Base-by-base conservation (phyloP, 1,140 invertebrate genomes). In the Antheraea pernyi region DNA sequence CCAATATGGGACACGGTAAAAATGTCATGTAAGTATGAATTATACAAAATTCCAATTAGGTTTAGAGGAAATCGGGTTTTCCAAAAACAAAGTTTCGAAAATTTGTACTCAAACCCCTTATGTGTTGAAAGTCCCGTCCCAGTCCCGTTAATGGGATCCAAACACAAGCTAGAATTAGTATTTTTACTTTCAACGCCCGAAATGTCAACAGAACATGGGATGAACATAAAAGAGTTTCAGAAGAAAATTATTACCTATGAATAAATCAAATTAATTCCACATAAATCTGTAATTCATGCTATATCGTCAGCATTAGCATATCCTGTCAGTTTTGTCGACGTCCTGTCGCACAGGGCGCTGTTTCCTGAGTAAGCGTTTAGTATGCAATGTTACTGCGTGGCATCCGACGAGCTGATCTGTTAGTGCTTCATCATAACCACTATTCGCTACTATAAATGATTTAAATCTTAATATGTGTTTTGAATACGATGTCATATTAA, bases 281-380 rank as follows among this genome's bases (percentile, higher is more conserved):
- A 53, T 53, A 53, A 53, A 53, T 53, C 5, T 53, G 46, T 7
- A 53, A 53, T 53, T 13, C 16, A 53, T n/a, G 46, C 0, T 16
- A 53, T 6, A 53, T 16, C 46, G 46, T n/a, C 16, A 53, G 16
- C 46, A 53, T 53, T 53, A 53, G 46, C 46, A 53, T 53, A 53
- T 53, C 46, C 46, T 53, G 46, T n/a, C 16, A n/a, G 46, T 16
- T 53, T 53, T 7, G 46, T 16, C 46, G 46, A 53, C 46, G 46
- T 53, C 46, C 46, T 53, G 46, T 53, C 16, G 16, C 46, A 53
- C 46, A 53, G 46, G 46, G 46, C 46, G 46, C 13, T 53, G 46
- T n/a, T 53, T 53, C 46, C 46, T 53, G 46, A 53, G 46, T 53
- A 53, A 53, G 46, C 46, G 16, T 53, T 53, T 53, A 53, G 46